Conservation (phyloP, 1,140 invertebrate genomes). For the Hormaphis cornu region DNA sequence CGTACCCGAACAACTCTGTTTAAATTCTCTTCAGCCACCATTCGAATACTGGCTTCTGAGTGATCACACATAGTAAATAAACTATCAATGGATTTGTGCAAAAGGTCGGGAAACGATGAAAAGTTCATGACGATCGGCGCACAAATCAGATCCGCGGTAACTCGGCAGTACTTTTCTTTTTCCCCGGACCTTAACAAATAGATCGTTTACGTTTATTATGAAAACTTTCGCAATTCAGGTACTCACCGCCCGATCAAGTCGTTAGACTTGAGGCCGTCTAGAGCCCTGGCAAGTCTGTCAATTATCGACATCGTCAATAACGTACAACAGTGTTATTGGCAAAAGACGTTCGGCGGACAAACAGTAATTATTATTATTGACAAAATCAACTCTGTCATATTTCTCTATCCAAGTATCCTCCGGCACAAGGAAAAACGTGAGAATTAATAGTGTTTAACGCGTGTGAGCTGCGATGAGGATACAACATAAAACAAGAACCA, state of each 20-base stretch:
- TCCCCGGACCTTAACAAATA: conserved; percentile 18
- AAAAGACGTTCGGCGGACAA: neutral
- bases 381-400: neutral
- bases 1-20: conserved; percentile 18
- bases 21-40: conserved; percentile 27
- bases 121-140: conserved; percentile 26
- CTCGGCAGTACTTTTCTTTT: conserved; percentile 26
- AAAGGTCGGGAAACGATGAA: conserved; percentile 13
- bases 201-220: neutral
- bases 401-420: too few species aligned
- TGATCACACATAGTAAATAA: conserved; percentile 26
- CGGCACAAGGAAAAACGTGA: too few species aligned
- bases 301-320: conserved; percentile 7
- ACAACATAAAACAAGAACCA: too few species aligned
- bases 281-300: conserved; percentile 12
- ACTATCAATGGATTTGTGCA: conserved; percentile 17
- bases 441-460: too few species aligned
- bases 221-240: neutral
- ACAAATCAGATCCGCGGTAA: conserved; percentile 24
- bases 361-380: neutral
- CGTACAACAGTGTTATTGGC: too few species aligned
- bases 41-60: conserved; percentile 16
- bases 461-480: too few species aligned
- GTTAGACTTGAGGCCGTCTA: conserved; percentile 15
- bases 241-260: conserved; percentile 17